These are phyloP conservation scores for Aurelia sp. DNA, from an alignment of 30 jellyfish, hydroid and myxozoan species.

Conservation along the genomic window DNA sequence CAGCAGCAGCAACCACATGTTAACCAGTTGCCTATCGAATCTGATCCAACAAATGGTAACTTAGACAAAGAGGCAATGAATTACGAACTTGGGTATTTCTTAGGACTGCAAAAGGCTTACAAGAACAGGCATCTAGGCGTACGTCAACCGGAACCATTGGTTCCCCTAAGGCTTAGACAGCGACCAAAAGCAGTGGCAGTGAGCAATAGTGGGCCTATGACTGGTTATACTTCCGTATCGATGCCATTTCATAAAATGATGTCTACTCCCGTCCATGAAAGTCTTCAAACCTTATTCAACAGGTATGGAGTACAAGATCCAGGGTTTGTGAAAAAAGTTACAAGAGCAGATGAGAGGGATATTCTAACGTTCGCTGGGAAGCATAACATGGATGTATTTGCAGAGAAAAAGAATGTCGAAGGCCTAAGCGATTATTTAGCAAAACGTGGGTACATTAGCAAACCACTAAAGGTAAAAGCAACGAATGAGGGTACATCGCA, in stretches of 20 bases:
- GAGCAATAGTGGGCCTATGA: conserved; percentile 45
- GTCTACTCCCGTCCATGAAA: conserved; percentile 54
- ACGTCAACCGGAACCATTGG: conserved; percentile 18
- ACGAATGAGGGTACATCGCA: conserved; percentile 41
- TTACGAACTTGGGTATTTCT: conserved; percentile 67
- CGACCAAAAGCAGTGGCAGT: conserved; percentile 20
- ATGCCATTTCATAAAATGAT: conserved; percentile 46
- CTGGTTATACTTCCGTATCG: conserved; percentile 62
- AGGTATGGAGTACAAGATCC: conserved; percentile 64
- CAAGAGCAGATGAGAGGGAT: conserved; percentile 70
- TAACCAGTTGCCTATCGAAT: background rate
- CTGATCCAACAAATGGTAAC: conserved; percentile 39
- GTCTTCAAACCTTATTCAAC: conserved; percentile 10
- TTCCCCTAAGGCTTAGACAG: conserved; percentile 24
- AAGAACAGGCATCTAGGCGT: conserved; percentile 48
- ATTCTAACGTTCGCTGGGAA: conserved; percentile 65
- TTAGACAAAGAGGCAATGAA: conserved; percentile 75
- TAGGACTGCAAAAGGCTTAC: conserved; percentile 67
- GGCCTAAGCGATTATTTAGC: conserved; percentile 58
- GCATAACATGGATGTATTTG: conserved; percentile 65
- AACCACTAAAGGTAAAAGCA: conserved; percentile 14
- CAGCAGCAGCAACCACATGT: background rate
- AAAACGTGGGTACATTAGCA: conserved; percentile 21
- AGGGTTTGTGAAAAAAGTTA: conserved; percentile 51
- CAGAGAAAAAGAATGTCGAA: conserved; percentile 56